Evolutionary conservation across 64 coral and sea anemone genomes (phyloP).

Genomic region (Stichodactyla mertensii): DNA sequence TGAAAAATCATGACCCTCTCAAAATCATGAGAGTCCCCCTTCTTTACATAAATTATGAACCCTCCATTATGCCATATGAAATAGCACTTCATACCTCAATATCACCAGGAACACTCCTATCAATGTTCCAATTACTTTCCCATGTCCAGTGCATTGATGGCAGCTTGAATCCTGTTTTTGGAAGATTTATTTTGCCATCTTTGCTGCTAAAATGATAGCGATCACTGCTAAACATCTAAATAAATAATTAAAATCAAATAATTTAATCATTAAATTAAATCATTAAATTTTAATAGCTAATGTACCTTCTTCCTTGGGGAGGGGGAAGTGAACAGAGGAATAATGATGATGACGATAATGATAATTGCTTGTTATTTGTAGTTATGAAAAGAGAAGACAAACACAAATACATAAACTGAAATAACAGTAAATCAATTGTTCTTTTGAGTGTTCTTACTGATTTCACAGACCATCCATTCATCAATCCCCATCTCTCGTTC

Average conservation of each 20-base stretch:
- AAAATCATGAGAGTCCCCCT: too few species aligned
- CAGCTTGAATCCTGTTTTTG: slow-evolving; percentile 32
- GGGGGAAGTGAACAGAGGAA: too few species aligned
- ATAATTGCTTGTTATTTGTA: too few species aligned
- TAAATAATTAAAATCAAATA: not conserved
- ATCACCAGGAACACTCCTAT: slow-evolving; percentile 33
- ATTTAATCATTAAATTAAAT: not conserved
- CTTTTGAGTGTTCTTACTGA: slow-evolving; percentile 42
- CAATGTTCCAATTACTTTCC: slow-evolving; percentile 58
- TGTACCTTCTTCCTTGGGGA: too few species aligned
- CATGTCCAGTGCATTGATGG: slow-evolving; percentile 57
- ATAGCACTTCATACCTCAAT: slow-evolving; percentile 25
- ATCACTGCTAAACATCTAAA: slow-evolving; percentile 46
- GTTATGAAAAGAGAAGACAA: too few species aligned
- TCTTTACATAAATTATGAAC: too few species aligned
- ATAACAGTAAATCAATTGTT: too few species aligned
- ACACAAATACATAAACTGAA: too few species aligned
- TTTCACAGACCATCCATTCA: slow-evolving; percentile 82
- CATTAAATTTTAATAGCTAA: too few species aligned
- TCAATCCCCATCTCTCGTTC: slow-evolving; percentile 85
- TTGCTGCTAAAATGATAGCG: slow-evolving; percentile 48
- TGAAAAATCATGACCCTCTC: too few species aligned
- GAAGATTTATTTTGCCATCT: slow-evolving; percentile 46
- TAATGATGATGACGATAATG: too few species aligned
- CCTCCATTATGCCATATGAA: too few species aligned